Conservation (phyloP, 2,797 vertebrate genomes). For the Naso thynnoides region DNA sequence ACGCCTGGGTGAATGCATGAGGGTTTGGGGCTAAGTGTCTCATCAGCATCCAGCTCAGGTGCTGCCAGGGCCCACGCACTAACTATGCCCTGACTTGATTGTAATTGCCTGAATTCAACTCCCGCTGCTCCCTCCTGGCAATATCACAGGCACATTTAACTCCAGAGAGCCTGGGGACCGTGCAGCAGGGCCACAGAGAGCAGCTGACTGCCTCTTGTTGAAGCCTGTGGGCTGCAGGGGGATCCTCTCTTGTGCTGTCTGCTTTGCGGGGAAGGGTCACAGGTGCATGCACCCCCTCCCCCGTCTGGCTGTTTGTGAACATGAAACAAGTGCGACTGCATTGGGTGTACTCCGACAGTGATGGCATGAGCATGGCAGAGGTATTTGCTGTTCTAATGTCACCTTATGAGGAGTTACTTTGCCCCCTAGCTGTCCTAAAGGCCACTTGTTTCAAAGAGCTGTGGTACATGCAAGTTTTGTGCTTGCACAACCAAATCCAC, state of each 20-base stretch:
- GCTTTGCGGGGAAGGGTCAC: slow-evolving; percentile 70
- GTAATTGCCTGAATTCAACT: slow-evolving; percentile 99
- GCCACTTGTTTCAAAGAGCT: slow-evolving; percentile 1
- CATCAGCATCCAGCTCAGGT: slow-evolving; percentile 99
- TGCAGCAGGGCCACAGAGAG: slow-evolving; percentile 75
- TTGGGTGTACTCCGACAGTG: slow-evolving; percentile 44
- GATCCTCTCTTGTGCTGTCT: slow-evolving; percentile 71
- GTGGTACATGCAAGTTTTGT: neutral
- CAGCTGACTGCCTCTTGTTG: slow-evolving; percentile 78
- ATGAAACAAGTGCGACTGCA: slow-evolving; percentile 63
- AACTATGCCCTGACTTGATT: slow-evolving; percentile 99
- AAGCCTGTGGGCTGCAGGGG: slow-evolving; percentile 73
- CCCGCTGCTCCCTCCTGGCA: slow-evolving; percentile 99
- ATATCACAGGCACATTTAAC: slow-evolving; percentile 99
- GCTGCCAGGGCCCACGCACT: slow-evolving; percentile 94
- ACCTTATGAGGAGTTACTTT: neutral
- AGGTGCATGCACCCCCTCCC: slow-evolving; percentile 66
- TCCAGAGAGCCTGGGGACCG: slow-evolving; percentile 89
- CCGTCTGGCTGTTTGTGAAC: slow-evolving; percentile 60
- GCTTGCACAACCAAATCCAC: slow-evolving; percentile 3
- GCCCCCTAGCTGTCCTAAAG: neutral
- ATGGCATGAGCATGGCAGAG: slow-evolving; percentile 61
- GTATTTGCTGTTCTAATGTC: slow-evolving; percentile 37
- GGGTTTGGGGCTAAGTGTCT: slow-evolving; percentile 98
- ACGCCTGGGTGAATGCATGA: slow-evolving; percentile 94